phyloP scores from a whole-genome alignment of 2,797 vertebrate genomes.

The Hydrocynus forskahlii region DNA sequence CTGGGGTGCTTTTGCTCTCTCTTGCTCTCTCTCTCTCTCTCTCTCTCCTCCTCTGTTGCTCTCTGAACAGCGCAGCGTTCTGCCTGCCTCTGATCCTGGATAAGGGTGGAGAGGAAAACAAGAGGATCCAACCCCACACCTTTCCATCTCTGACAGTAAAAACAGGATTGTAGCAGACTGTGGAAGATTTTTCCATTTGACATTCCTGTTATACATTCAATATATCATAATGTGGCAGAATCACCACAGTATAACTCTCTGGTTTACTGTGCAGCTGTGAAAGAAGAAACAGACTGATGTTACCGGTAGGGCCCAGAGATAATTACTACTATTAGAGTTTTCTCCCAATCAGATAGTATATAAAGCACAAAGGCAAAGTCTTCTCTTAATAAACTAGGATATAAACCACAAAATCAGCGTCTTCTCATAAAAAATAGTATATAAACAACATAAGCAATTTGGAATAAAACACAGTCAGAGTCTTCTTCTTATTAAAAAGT shows the following conservation, averaged over 20 bases:
- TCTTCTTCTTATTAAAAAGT: too few relatives aligned
- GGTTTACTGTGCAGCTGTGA: not conserved
- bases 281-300: not conserved
- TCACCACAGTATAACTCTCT: not conserved
- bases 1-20: slow-evolving; percentile 41
- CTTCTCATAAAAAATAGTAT: not conserved
- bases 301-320: not conserved
- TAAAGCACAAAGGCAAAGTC: not conserved
- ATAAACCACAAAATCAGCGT: not conserved
- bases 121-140: not conserved
- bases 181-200: not conserved
- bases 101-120: not conserved
- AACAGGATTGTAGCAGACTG: not conserved
- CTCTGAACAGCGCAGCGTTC: slow-evolving; percentile 13
- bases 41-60: not conserved
- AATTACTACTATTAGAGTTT: too few relatives aligned
- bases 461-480: too few relatives aligned
- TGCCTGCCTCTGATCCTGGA: slow-evolving; percentile 7
- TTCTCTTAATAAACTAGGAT: not conserved
- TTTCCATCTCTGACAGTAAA: not conserved
- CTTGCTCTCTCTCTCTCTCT: not conserved
- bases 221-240: not conserved
- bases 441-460: not conserved
- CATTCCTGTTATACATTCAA: not conserved
- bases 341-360: not conserved